Percentiles rank a stretch among this genome's conserved stretches.
Conservation (phyloP, 2,113 vertebrate species). For the Ahaetulla prasina region DNA sequence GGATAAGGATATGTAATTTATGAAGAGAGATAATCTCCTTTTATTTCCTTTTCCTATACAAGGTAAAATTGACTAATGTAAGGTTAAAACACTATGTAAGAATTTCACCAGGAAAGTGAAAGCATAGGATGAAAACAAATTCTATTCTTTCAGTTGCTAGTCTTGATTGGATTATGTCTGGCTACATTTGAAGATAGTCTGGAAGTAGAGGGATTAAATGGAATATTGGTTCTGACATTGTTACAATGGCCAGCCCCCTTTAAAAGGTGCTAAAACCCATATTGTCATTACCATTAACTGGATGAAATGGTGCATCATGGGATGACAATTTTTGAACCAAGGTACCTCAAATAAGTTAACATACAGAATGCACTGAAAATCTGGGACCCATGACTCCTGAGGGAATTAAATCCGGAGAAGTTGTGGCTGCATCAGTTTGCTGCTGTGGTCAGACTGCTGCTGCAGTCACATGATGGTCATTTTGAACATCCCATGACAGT, state of each 20-base stretch:
- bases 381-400: neutral
- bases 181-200: neutral
- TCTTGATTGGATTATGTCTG: neutral
- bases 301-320: neutral
- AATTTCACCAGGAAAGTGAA: neutral
- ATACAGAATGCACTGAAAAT: neutral
- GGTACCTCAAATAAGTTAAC: neutral
- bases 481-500: neutral
- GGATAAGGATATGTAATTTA: neutral
- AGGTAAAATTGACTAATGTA: neutral
- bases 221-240: neutral
- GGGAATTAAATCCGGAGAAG: neutral
- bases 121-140: neutral
- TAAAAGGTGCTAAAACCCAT: neutral
- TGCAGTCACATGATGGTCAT: neutral
- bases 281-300: neutral
- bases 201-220: neutral
- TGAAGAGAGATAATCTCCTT: neutral
- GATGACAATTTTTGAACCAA: neutral
- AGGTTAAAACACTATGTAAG: neutral
- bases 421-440: neutral
- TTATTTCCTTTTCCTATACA: neutral
- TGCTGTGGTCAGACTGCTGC: neutral
- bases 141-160: neutral
- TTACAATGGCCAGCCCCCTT: neutral